Conservation (phyloP, 2,113 vertebrate species). For the Rhipidura dahli region DNA sequence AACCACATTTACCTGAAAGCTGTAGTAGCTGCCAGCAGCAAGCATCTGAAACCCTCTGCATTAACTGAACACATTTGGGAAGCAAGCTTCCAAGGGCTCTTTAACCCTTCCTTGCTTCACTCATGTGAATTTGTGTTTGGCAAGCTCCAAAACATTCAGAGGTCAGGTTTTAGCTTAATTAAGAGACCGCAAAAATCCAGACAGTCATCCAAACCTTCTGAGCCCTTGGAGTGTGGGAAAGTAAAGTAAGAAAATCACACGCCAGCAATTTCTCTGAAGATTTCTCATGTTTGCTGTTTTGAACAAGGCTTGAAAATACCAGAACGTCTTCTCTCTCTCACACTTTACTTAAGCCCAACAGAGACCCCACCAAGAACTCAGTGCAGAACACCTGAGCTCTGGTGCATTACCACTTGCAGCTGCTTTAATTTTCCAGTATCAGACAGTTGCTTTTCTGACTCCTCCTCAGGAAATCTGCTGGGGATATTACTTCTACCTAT, state of each 20-base stretch:
- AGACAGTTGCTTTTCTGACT: neutral
- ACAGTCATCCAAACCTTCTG: slow-evolving; percentile 26
- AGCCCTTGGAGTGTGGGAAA: neutral
- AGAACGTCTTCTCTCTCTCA: neutral
- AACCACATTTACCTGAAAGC: neutral
- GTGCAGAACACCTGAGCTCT: neutral
- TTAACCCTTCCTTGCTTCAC: slow-evolving; percentile 35
- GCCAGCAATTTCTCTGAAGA: neutral
- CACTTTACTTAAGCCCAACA: neutral
- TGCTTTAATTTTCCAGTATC: neutral
- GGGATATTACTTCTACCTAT: neutral
- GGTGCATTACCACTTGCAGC: neutral
- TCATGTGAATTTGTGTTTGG: neutral
- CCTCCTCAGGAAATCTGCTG: neutral
- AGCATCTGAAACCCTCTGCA: neutral
- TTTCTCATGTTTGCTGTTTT: neutral
- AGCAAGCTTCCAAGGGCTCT: neutral
- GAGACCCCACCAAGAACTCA: neutral
- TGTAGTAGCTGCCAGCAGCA: neutral
- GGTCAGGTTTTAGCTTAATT: slow-evolving; percentile 36
- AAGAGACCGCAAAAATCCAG: slow-evolving; percentile 35
- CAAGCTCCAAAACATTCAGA: slow-evolving; percentile 12
- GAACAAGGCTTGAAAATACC: neutral
- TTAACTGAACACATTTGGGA: neutral
- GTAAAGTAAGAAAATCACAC: neutral